A percentile compares a stretch with the other conserved stretches of the same genome.
These are phyloP conservation scores for Knipowitschia caucasica DNA, from an alignment of 2,797 vertebrate genomes.

Conservation along the genomic window DNA sequence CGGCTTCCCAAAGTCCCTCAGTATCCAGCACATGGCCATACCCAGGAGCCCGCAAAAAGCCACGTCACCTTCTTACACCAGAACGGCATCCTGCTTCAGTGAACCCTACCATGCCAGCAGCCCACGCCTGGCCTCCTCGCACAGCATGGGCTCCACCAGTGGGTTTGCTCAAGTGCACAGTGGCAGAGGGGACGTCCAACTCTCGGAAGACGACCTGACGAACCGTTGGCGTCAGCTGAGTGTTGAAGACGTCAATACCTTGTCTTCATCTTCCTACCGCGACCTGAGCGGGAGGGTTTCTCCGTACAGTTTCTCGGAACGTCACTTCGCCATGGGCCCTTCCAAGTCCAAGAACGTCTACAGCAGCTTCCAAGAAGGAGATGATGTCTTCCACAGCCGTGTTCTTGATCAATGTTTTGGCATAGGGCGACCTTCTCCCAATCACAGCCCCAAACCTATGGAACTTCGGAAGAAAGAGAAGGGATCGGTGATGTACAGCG, in stretches of 20 bases:
- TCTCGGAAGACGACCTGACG: conserved; percentile 79
- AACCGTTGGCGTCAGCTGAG: conserved; percentile 88
- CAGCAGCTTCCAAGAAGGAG: conserved; percentile 88
- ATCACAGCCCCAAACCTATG: conserved; percentile 64
- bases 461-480: conserved; percentile 79
- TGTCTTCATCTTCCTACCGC: conserved; percentile 77
- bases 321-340: conserved; percentile 79
- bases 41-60: conserved; percentile 75
- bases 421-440: conserved; percentile 59
- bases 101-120: conserved; percentile 85
- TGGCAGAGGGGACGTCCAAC: conserved; percentile 74
- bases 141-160: conserved; percentile 76
- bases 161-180: conserved; percentile 43
- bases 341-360: conserved; percentile 83
- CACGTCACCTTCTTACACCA: conserved; percentile 74
- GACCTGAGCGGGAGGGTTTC: conserved; percentile 74
- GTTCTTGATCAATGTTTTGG: conserved; percentile 83
- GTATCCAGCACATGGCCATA: conserved; percentile 79
- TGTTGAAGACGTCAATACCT: conserved; percentile 86
- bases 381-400: conserved; percentile 81
- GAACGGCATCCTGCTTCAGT: conserved; percentile 83
- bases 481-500: conserved; percentile 74
- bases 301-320: conserved; percentile 85
- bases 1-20: conserved; percentile 80
- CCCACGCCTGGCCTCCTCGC: conserved; percentile 79